Conservation (phyloP, 2,113 vertebrate genomes). For the Euleptes europaea region DNA sequence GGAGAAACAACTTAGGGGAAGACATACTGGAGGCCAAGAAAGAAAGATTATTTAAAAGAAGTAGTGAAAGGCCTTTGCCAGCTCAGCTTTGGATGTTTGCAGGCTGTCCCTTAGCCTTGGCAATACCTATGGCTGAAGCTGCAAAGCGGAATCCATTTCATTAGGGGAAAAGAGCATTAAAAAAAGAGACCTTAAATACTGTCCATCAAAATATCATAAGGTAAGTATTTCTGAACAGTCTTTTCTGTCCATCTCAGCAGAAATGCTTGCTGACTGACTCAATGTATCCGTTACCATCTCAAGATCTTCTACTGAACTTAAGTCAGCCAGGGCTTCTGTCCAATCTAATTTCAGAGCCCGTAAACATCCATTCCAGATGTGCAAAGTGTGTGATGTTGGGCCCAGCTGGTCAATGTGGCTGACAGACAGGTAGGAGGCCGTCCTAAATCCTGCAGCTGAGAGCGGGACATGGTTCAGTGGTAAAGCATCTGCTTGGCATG, state of each 20-base stretch:
- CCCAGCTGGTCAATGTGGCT: too few species aligned
- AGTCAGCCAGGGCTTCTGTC: too few species aligned
- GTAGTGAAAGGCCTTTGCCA: neutral
- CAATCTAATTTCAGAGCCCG: too few species aligned
- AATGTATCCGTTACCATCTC: too few species aligned
- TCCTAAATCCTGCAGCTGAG: too few species aligned
- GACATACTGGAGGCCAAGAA: conserved; percentile 28
- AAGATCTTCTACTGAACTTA: too few species aligned
- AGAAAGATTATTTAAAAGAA: neutral
- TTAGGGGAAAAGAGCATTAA: neutral
- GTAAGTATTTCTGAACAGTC: neutral
- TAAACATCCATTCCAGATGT: too few species aligned
- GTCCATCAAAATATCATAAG: neutral
- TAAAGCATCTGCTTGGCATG: too few species aligned
- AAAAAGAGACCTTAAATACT: neutral
- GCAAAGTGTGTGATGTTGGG: too few species aligned
- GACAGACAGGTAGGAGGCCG: too few species aligned
- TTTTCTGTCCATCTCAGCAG: neutral
- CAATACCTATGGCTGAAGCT: neutral
- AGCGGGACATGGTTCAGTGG: too few species aligned
- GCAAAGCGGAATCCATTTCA: conserved; percentile 14
- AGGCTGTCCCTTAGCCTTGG: neutral
- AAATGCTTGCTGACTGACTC: too few species aligned
- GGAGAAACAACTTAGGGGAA: neutral
- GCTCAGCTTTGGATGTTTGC: neutral